A percentile compares a stretch with the other conserved stretches of the same genome.
Evolutionary conservation across 2,888 invertebrate genomes (phyloP).

Genomic region (Agrotis puta): DNA sequence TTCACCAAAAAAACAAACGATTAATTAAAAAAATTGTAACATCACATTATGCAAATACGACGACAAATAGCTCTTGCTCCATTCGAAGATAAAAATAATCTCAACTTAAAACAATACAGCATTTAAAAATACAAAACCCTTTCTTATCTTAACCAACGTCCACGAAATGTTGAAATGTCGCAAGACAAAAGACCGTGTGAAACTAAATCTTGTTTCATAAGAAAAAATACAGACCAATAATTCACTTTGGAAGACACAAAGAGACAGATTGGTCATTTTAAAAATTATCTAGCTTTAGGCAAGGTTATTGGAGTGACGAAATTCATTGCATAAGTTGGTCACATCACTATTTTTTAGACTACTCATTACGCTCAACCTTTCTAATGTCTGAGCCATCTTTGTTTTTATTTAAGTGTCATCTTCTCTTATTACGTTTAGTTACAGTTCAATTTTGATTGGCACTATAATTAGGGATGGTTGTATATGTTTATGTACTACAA

Average conservation of each 20-base stretch:
- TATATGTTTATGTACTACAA: constrained; percentile 49
- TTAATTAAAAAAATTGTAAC: constrained; percentile 50
- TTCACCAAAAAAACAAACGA: constrained; percentile 48
- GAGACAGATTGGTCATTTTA: constrained; percentile 82
- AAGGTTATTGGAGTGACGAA: constrained; percentile 82
- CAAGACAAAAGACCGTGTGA: constrained; percentile 86
- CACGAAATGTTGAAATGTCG: constrained; percentile 84
- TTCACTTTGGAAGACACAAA: constrained; percentile 82
- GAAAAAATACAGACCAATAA: constrained; percentile 79
- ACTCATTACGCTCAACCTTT: constrained; percentile 77
- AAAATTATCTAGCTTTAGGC: constrained; percentile 85
- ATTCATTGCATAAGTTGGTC: constrained; percentile 79
- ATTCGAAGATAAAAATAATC: constrained; percentile 81
- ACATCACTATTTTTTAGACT: constrained; percentile 75
- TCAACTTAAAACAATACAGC: constrained; percentile 84
- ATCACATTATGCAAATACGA: constrained; percentile 61
- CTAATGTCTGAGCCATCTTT: constrained; percentile 66
- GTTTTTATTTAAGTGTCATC: constrained; percentile 17
- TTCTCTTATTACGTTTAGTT: constrained; percentile 29
- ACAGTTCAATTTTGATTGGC: constrained; percentile 42
- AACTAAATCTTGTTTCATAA: constrained; percentile 79
- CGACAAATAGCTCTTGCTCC: constrained; percentile 71
- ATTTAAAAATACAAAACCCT: constrained; percentile 86
- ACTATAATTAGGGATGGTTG: constrained; percentile 20
- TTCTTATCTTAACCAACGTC: constrained; percentile 83